Evolutionary conservation across 1,140 invertebrate genomes (phyloP).

Genomic region (Reticulitermes speratus): DNA sequence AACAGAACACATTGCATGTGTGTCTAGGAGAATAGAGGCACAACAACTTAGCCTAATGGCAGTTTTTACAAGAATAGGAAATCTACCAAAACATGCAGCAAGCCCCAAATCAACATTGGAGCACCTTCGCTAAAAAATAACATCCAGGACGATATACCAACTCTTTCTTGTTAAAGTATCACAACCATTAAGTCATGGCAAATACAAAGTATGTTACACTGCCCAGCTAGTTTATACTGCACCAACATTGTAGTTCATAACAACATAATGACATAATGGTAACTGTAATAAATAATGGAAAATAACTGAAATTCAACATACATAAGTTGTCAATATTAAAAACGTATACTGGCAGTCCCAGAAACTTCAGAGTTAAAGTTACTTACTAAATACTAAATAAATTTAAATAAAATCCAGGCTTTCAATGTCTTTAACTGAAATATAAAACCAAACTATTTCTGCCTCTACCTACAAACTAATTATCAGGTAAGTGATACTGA

Average conservation of each 20-base stretch:
- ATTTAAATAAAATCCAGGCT: slow-evolving; percentile 1
- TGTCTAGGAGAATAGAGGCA: slow-evolving; percentile 33
- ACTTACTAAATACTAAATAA: not conserved
- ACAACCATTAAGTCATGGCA: slow-evolving; percentile 27
- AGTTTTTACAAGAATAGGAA: slow-evolving; percentile 34
- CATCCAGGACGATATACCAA: slow-evolving; percentile 14
- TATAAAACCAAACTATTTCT: not conserved
- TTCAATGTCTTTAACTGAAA: not conserved
- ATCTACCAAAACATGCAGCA: slow-evolving; percentile 30
- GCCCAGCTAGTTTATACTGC: slow-evolving; percentile 8
- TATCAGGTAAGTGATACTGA: not conserved
- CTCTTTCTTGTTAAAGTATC: slow-evolving; percentile 21
- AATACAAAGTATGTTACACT: not conserved
- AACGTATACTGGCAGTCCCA: slow-evolving; percentile 8
- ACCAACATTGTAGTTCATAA: slow-evolving; percentile 3
- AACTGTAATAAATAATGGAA: slow-evolving; percentile 25
- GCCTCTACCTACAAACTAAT: not conserved
- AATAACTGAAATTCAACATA: not conserved
- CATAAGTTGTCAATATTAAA: slow-evolving; percentile 1
- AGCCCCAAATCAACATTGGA: slow-evolving; percentile 25
- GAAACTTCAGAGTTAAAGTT: not conserved
- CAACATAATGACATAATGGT: slow-evolving; percentile 20
- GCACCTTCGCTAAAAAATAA: not conserved
- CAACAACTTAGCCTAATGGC: slow-evolving; percentile 33
- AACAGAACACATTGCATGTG: slow-evolving; percentile 31